A percentile compares a stretch with the other conserved stretches of the same genome.
Evolutionary conservation across 1,140 invertebrate genomes (phyloP).

Genomic region (Phymorhynchus buccinoides): DNA sequence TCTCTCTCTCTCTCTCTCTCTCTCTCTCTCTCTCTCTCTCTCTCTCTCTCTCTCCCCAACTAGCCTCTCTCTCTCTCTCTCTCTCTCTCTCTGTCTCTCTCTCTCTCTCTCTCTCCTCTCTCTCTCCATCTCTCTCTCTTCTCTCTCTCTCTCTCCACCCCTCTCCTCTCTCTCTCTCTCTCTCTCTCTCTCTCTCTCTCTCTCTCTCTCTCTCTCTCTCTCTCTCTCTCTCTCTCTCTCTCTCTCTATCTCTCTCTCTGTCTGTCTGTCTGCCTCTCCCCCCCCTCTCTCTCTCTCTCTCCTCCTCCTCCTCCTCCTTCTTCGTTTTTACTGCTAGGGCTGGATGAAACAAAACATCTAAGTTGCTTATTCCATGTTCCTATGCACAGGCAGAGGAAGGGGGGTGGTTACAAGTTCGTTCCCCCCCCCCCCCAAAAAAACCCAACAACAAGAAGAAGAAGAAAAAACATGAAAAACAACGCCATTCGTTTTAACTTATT

Average conservation of each 20-base stretch:
- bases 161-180: neutral
- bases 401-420: too few species aligned
- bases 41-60: neutral
- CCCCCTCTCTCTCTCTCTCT: neutral
- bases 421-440: too few species aligned
- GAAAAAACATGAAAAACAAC: too few species aligned
- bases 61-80: neutral
- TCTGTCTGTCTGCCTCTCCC: neutral
- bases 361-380: too few species aligned
- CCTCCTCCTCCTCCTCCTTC: neutral
- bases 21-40: neutral
- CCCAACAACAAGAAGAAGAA: too few species aligned
- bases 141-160: too few species aligned
- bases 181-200: neutral
- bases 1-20: neutral
- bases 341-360: too few species aligned
- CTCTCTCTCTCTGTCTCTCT: neutral
- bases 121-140: neutral
- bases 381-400: too few species aligned
- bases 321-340: too few species aligned
- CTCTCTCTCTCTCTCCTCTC: neutral
- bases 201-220: neutral
- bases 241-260: neutral
- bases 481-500: too few species aligned
- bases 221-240: neutral